These are phyloP conservation scores for Marcusenius ussheri DNA, from an alignment of 2,113 vertebrate genomes.

Conservation along the genomic window DNA sequence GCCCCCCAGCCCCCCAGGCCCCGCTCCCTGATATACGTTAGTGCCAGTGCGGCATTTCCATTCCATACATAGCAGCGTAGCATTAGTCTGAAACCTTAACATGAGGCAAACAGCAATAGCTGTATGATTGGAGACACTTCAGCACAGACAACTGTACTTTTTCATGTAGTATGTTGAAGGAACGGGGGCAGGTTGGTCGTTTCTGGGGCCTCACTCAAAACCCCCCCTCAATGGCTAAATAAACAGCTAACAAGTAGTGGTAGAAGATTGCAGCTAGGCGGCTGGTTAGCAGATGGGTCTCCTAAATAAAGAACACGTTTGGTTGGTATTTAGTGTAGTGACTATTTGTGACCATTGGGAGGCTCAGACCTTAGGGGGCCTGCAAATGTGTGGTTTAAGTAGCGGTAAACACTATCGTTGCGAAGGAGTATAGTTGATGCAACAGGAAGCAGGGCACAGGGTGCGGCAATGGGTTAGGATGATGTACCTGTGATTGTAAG, in stretches of 20 bases:
- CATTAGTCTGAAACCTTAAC: neutral
- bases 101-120: neutral
- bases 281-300: neutral
- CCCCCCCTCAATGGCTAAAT: neutral
- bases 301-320: neutral
- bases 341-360: neutral
- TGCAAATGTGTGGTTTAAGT: neutral
- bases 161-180: neutral
- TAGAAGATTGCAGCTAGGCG: neutral
- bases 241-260: neutral
- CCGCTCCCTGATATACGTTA: neutral
- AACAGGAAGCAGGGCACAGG: neutral
- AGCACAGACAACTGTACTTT: neutral
- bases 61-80: neutral
- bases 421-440: neutral
- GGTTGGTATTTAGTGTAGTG: neutral
- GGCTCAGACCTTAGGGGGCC: neutral
- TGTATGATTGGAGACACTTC: neutral
- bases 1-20: neutral
- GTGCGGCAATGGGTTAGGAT: neutral
- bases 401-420: neutral
- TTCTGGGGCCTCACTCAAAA: neutral
- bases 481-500: neutral
- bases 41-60: neutral
- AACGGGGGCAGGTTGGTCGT: neutral